Evolutionary conservation across 92 coral and sea anemone genomes (phyloP).

Genomic region (Zoanthus sociatus): DNA sequence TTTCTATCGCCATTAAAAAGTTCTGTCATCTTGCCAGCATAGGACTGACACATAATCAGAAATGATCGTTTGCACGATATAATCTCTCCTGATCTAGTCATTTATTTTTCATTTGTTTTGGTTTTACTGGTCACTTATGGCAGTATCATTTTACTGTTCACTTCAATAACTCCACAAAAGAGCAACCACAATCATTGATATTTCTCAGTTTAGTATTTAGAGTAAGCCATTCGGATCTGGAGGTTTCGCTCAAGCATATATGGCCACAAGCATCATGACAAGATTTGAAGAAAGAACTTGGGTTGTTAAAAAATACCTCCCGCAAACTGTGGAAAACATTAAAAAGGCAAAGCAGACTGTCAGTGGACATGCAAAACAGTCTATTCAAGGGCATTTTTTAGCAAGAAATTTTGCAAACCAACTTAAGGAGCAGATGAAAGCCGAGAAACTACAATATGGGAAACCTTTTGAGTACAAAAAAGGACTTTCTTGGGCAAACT

Average conservation of each 20-base stretch:
- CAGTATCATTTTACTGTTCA: no score
- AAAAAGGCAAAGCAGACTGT: background rate
- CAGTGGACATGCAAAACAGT: constrained; percentile 4
- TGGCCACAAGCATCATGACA: background rate
- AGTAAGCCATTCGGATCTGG: background rate
- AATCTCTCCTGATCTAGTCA: background rate
- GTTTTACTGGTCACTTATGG: no score
- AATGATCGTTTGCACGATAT: no score
- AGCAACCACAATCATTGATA: background rate
- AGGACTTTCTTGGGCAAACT: constrained; percentile 40
- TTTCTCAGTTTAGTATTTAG: background rate
- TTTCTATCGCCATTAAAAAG: no score
- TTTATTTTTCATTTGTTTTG: background rate
- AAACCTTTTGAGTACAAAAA: constrained; percentile 55
- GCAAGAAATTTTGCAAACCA: constrained; percentile 33
- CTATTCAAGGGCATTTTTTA: constrained; percentile 35
- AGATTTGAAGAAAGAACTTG: background rate
- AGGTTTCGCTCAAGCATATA: constrained; percentile 4
- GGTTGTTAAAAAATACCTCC: background rate
- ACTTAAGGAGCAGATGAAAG: constrained; percentile 14
- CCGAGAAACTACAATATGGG: constrained; percentile 36
- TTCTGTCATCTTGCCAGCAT: no score
- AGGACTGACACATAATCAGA: no score
- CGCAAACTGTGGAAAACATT: background rate
- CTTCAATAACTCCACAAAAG: background rate